These are phyloP conservation scores for Latrodectus hesperus DNA, from an alignment of 2,888 invertebrate species.

Conservation along the genomic window DNA sequence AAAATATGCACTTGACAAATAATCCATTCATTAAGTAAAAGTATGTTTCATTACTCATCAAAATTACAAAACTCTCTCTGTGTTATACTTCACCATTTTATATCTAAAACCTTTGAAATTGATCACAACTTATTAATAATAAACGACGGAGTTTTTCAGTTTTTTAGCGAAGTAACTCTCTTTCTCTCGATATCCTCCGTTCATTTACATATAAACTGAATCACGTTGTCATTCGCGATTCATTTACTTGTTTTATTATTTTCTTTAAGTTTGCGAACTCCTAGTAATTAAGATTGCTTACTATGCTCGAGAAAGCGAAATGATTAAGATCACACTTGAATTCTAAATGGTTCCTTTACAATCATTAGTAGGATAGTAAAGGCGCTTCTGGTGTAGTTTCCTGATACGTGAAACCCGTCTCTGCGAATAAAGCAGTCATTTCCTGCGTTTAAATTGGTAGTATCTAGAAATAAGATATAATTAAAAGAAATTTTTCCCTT, in stretches of 20 bases:
- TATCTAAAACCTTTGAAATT: no score
- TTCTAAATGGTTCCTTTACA: slow-evolving; percentile 3
- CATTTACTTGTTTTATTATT: slow-evolving; percentile 5
- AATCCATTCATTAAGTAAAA: no score
- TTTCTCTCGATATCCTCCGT: not conserved
- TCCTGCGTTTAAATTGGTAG: not conserved
- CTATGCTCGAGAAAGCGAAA: slow-evolving; percentile 5
- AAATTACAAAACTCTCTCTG: no score
- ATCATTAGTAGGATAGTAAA: slow-evolving; percentile 3
- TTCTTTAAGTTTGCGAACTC: not conserved
- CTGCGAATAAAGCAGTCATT: not conserved
- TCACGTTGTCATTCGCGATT: slow-evolving; percentile 3
- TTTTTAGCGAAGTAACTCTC: no score
- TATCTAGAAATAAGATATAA: slow-evolving; percentile 1
- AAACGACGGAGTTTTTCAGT: no score
- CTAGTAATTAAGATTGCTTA: not conserved
- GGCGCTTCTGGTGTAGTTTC: not conserved
- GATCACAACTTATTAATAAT: no score
- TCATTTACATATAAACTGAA: slow-evolving; percentile 5
- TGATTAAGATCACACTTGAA: slow-evolving; percentile 3
- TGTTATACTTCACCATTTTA: no score
- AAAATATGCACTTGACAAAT: no score
- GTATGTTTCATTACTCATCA: no score
- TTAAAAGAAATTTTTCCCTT: not conserved
- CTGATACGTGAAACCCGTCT: not conserved